Percentiles rank a stretch among this genome's conserved stretches.
phyloP scores from a whole-genome alignment of 1,140 invertebrate genomes.

The Cotesia typhae region DNA sequence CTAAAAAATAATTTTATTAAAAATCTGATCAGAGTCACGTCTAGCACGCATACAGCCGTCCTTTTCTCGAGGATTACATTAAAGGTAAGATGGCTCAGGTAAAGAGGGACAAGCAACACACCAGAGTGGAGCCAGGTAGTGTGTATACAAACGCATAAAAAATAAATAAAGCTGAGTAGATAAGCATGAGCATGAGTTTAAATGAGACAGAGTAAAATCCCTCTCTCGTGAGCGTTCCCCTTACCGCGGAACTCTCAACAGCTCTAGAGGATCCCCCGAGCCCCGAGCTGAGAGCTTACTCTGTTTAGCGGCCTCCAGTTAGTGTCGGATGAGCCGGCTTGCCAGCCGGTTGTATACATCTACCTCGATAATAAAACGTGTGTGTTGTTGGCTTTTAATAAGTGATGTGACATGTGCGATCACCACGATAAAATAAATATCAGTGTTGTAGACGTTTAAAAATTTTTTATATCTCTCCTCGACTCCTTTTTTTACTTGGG shows the following conservation, averaged over 20 bases:
- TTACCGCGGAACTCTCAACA: neutral
- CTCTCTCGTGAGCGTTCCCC: neutral
- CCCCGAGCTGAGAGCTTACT: neutral
- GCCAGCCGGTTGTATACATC: constrained; percentile 44
- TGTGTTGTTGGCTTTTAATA: neutral
- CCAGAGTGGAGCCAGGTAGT: neutral
- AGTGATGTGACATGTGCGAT: constrained; percentile 22
- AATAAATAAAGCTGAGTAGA: neutral
- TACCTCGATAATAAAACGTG: constrained; percentile 20
- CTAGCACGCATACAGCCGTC: neutral
- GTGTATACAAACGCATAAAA: neutral
- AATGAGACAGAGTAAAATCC: constrained; percentile 8
- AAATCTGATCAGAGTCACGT: constrained; percentile 7
- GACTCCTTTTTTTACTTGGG: too few species aligned
- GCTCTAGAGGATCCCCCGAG: constrained; percentile 9
- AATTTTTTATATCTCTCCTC: too few species aligned
- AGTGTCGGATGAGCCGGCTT: constrained; percentile 58
- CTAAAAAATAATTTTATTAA: neutral
- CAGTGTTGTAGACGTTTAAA: too few species aligned
- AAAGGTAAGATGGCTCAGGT: too few species aligned
- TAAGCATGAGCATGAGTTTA: neutral
- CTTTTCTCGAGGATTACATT: neutral
- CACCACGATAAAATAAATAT: neutral
- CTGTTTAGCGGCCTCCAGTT: constrained; percentile 40
- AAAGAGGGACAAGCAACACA: too few species aligned